A percentile compares a stretch with the other conserved stretches of the same genome.
Conservation (phyloP, 2,797 vertebrate species). For the Synanceia verrucosa region DNA sequence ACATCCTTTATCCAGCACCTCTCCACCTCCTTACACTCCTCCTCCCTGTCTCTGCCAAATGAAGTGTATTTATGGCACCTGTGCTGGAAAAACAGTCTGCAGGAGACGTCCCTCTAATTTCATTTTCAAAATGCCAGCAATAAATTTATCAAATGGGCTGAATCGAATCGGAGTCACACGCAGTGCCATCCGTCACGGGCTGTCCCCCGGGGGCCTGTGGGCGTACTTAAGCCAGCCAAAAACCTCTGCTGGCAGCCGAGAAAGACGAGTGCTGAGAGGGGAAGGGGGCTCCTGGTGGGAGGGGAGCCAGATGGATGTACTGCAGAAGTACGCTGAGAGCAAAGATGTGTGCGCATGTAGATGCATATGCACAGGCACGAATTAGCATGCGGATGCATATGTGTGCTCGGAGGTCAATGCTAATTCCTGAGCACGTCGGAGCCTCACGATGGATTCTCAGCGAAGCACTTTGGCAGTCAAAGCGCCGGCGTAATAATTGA, state of each 20-base stretch:
- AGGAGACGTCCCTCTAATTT: conserved; percentile 80
- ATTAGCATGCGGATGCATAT: conserved; percentile 32
- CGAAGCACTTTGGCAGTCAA: conserved; percentile 64
- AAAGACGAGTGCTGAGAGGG: conserved; percentile 44
- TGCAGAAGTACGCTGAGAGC: conserved; percentile 43
- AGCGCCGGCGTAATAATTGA: conserved; percentile 61
- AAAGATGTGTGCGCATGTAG: conserved; percentile 47
- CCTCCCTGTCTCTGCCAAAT: conserved; percentile 68
- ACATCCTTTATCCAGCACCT: conserved; percentile 63
- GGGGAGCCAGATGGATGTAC: conserved; percentile 45
- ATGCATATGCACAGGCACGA: conserved; percentile 46
- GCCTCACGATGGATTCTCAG: conserved; percentile 42
- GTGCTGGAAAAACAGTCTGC: conserved; percentile 79
- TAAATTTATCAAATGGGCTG: conserved; percentile 82
- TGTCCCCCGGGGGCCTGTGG: conserved; percentile 75
- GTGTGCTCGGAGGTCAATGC: conserved; percentile 58
- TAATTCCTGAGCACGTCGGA: conserved; percentile 48
- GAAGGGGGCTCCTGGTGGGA: conserved; percentile 22
- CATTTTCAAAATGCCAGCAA: conserved; percentile 82
- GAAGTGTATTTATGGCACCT: conserved; percentile 84
- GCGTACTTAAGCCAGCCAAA: conserved; percentile 77
- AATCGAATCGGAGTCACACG: conserved; percentile 80
- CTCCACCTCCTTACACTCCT: conserved; percentile 46
- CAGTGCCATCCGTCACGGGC: conserved; percentile 77
- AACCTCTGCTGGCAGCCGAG: conserved; percentile 66